These are phyloP conservation scores for Okamejei kenojei DNA, from an alignment of 2,797 vertebrate genomes.

Conservation along the genomic window DNA sequence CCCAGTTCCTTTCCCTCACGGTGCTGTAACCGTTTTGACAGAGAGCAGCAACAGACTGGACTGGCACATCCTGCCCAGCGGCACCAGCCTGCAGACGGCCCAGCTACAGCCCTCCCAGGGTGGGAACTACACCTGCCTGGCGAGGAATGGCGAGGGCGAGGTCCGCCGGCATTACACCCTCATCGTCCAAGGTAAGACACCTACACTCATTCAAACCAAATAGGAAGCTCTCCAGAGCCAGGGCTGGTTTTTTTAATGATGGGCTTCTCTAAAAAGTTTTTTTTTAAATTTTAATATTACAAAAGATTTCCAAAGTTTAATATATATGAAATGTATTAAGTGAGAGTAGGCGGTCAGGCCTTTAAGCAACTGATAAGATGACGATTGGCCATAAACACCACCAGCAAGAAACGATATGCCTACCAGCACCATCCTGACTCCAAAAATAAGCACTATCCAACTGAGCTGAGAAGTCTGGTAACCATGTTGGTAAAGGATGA, in stretches of 20 bases:
- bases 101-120: conserved; percentile 70
- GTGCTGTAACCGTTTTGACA: conserved; percentile 44
- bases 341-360: no score
- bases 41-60: conserved; percentile 61
- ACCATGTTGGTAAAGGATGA: not conserved
- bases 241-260: no score
- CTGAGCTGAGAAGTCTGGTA: not conserved
- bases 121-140: conserved; percentile 76
- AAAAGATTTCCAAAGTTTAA: no score
- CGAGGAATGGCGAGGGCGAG: conserved; percentile 54
- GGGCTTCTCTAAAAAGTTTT: no score
- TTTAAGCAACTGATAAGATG: no score
- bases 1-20: not conserved
- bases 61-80: conserved; percentile 62
- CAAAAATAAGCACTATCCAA: not conserved
- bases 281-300: no score
- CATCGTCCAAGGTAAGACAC: conserved; percentile 65
- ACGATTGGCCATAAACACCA: no score
- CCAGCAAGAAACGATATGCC: no score
- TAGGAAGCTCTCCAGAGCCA: no score
- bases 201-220: rapidly evolving
- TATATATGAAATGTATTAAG: no score
- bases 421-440: no score
- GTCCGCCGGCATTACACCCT: conserved; percentile 68
- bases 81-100: conserved; percentile 71